Evolutionary conservation across 2,113 vertebrate species (phyloP), one percentile per base, ranked within the genome.

Genomic region (Acrocephalus arundinaceus): DNA sequence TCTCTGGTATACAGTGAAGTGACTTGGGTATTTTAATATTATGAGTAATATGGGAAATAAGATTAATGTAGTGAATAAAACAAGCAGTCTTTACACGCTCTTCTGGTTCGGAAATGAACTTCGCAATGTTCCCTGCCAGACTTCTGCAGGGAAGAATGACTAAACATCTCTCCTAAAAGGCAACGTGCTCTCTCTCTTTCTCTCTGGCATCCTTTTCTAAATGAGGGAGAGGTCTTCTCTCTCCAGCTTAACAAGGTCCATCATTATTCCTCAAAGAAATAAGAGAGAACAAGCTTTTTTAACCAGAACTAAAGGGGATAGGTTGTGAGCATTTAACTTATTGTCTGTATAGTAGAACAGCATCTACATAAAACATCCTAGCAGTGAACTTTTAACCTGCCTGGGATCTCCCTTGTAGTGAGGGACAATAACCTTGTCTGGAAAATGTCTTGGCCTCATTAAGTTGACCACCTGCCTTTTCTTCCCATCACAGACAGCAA

Each of bases 101-200:
- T 72, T 91, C 85, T 96, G 90, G 65, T 85, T 96, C 22, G 59
- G 91, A 90, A 96, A 94, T 90, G 59, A 96, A 91, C 71, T 95
- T 66, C 91, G 87, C 54, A 70, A 54, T 85, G 73, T 58, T 93
- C 80, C 71, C 70, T 78, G 78, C 72, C 71, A 95, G 52, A 66
- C 39, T 83, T 85, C 75, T 76, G 39, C 35, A 67, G 58, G 72
- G 58, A 87, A 82, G 41, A 94, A 94, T 91, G 85, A 94, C 85
- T 88, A 63, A 87, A 46, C 37, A 46, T 63, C 74, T 81, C 77
- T 93, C 35, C 39, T 67, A 55, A 58, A 89, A 89, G 62, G 33
- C 66, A 90, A 18, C 0, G 0, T 43, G 24, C 72, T 89, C 76
- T 25, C 58, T 57, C 45, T 39, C 45, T 62, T 35, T 49, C 71